Percentiles rank a stretch among this genome's conserved stretches.
Evolutionary conservation across 30 jellyfish, hydroid and myxozoan genomes (phyloP).

Genomic region (Pseudorhiza aurosa): DNA sequence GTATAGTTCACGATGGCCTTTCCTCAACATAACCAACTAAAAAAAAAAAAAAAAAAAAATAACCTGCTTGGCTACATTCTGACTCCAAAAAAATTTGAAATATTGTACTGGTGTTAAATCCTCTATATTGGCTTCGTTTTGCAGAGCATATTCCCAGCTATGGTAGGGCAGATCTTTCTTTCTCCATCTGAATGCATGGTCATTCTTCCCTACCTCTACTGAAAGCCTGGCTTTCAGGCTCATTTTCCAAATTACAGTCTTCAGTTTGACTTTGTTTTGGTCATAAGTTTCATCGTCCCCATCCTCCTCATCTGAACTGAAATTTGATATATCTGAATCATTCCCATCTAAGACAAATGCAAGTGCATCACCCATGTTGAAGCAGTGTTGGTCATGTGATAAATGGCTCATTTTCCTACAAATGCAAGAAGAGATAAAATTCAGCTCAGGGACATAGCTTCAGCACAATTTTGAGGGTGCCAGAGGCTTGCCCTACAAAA

Average conservation of each 20-base stretch:
- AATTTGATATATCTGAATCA: background rate
- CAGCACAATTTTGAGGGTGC: too few relatives aligned
- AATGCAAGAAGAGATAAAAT: too few relatives aligned
- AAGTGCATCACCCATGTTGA: background rate
- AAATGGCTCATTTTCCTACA: too few relatives aligned
- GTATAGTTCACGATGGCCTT: too few relatives aligned
- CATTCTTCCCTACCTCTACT: background rate
- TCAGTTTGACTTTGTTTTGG: background rate
- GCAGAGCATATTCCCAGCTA: too few relatives aligned
- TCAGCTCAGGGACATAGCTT: too few relatives aligned
- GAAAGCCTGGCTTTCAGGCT: too few relatives aligned
- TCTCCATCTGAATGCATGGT: background rate
- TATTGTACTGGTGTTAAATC: background rate
- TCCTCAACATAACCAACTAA: too few relatives aligned
- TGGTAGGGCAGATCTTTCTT: background rate
- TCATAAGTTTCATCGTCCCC: background rate
- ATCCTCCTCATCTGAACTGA: background rate
- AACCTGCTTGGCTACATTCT: too few relatives aligned
- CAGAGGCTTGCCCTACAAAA: background rate
- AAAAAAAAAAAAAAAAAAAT: too few relatives aligned
- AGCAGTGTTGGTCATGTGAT: too few relatives aligned
- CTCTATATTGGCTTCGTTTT: background rate
- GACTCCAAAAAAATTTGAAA: background rate
- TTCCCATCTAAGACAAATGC: background rate
- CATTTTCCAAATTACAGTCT: too few relatives aligned